Percentiles rank a stretch among this genome's conserved stretches.
These are phyloP conservation scores for Cercopithecus mona DNA, from an alignment of 2,113 vertebrate genomes.

Conservation along the genomic window DNA sequence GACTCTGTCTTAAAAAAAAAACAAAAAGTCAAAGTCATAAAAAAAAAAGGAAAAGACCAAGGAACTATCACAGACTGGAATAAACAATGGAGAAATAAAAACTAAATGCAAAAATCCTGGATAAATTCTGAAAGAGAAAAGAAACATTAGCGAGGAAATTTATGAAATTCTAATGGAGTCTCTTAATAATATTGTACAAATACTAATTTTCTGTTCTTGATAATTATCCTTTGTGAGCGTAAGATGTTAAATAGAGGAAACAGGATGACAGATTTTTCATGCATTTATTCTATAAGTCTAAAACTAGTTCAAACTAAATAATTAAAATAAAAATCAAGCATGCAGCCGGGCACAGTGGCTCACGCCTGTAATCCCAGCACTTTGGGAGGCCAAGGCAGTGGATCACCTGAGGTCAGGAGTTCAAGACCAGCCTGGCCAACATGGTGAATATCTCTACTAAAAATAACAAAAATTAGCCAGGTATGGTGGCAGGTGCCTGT, in stretches of 20 bases:
- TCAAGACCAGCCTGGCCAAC: no score
- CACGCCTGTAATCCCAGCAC: no score
- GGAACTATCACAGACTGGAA: neutral
- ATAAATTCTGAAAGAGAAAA: neutral
- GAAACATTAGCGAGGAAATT: neutral
- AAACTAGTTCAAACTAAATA: neutral
- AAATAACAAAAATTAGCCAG: no score
- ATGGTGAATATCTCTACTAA: no score
- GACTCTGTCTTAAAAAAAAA: no score
- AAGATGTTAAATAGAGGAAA: neutral
- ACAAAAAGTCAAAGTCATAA: neutral
- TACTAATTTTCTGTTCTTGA: neutral
- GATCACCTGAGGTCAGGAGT: no score
- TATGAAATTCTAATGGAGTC: neutral
- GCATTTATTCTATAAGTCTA: neutral
- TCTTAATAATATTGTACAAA: neutral
- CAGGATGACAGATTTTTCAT: neutral
- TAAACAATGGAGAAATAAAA: neutral
- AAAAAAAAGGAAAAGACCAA: neutral
- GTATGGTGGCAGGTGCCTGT: no score
- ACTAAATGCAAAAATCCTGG: neutral
- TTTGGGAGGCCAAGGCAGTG: no score
- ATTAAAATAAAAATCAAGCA: neutral
- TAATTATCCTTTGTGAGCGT: neutral
- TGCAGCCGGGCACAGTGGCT: no score